Evolutionary conservation across 2,113 vertebrate species (phyloP).

Genomic region (Xiphophorus hellerii): DNA sequence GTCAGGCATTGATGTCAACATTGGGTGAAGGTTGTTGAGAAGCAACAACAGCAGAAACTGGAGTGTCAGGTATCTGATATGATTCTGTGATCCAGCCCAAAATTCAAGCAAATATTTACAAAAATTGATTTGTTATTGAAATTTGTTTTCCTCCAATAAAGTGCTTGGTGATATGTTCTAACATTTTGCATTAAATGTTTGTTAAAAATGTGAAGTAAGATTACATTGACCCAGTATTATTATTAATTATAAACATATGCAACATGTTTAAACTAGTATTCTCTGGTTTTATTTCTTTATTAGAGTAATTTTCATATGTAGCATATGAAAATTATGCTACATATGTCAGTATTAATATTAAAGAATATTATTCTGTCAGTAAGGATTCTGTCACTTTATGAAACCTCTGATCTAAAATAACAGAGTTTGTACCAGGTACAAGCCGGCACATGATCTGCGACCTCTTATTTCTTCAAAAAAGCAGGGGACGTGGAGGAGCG

Average conservation of each 20-base stretch:
- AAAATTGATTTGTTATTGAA: background rate
- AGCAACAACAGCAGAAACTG: background rate
- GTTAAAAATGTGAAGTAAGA: background rate
- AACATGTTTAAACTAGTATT: background rate
- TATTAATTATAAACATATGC: background rate
- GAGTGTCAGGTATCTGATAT: background rate
- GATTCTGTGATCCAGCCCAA: background rate
- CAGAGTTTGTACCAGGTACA: conserved; percentile 39
- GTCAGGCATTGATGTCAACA: background rate
- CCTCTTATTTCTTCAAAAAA: conserved; percentile 41
- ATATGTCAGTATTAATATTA: too few relatives aligned
- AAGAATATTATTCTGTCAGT: background rate
- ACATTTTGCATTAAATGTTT: background rate
- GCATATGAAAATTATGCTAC: too few relatives aligned
- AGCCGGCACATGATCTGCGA: conserved; percentile 37
- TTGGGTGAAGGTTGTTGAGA: background rate
- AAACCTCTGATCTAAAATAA: conserved; percentile 7
- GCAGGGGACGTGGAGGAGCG: conserved; percentile 15
- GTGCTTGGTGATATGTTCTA: too few relatives aligned
- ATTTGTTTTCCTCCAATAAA: too few relatives aligned
- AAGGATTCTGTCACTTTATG: conserved; percentile 23
- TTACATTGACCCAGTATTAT: background rate
- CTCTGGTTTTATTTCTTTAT: background rate
- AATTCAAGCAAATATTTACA: background rate
- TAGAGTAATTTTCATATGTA: background rate